A percentile compares a stretch with the other conserved stretches of the same genome.
Evolutionary conservation across 2,797 vertebrate species (phyloP).

Genomic region (Rhinella marina): DNA sequence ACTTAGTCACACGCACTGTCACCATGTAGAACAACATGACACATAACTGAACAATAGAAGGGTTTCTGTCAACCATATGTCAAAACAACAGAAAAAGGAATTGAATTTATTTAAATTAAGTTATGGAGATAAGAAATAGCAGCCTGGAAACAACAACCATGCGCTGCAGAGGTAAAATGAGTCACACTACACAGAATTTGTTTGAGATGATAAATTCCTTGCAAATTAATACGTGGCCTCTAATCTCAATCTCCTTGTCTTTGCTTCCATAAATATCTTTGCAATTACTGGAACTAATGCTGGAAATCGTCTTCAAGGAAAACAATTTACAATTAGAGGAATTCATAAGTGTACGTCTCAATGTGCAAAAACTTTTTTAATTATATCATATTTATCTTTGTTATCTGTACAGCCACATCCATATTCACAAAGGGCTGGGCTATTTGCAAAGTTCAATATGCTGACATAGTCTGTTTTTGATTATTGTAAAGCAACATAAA

Average conservation of each 20-base stretch:
- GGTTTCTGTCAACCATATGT: not conserved
- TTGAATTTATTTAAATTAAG: slow-evolving; percentile 11
- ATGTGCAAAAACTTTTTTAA: slow-evolving; percentile 40
- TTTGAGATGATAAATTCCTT: slow-evolving; percentile 31
- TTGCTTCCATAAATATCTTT: slow-evolving; percentile 45
- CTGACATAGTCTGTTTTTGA: not conserved
- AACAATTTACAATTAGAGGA: slow-evolving; percentile 26
- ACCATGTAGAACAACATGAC: not conserved
- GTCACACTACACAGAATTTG: not conserved
- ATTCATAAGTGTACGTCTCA: slow-evolving; percentile 28
- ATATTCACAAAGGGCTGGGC: not conserved
- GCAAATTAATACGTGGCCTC: slow-evolving; percentile 34
- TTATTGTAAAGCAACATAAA: not conserved
- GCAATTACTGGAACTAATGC: slow-evolving; percentile 48
- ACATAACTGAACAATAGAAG: slow-evolving; percentile 12
- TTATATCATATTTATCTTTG: slow-evolving; percentile 23
- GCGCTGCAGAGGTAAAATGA: slow-evolving; percentile 7
- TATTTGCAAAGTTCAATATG: not conserved
- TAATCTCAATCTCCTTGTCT: slow-evolving; percentile 22
- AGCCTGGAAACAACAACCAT: slow-evolving; percentile 17
- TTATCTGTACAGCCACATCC: not conserved
- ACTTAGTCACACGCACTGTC: not conserved
- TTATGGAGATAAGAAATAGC: not conserved
- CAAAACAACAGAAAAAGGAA: not conserved
- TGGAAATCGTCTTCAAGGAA: slow-evolving; percentile 41